These are phyloP conservation scores for Tigriopus californicus DNA, from an alignment of 2,888 invertebrate species.

Conservation along the genomic window DNA sequence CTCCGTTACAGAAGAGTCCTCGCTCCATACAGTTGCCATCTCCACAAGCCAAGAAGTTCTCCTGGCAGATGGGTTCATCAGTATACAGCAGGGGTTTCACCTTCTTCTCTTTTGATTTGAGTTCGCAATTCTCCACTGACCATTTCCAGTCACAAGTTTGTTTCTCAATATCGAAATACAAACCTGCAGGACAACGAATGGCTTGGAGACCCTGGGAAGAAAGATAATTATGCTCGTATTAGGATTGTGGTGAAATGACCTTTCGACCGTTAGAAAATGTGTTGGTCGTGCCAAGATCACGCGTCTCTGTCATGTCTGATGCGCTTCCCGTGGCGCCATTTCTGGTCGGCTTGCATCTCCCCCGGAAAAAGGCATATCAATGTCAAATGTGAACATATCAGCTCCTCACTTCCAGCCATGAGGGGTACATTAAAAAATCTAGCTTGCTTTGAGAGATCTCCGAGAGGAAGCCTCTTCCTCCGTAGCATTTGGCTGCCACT, in stretches of 20 bases:
- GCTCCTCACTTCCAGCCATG: too few relatives aligned
- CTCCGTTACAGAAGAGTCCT: slow-evolving; percentile 80
- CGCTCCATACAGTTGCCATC: slow-evolving; percentile 68
- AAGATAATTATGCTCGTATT: slow-evolving; percentile 1
- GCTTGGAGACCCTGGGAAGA: slow-evolving; percentile 60
- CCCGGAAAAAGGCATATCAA: too few relatives aligned
- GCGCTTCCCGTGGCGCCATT: too few relatives aligned
- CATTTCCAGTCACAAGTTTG: slow-evolving; percentile 90
- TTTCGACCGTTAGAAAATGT: too few relatives aligned
- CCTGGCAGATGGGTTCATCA: slow-evolving; percentile 71
- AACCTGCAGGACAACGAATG: slow-evolving; percentile 74
- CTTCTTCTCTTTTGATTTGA: slow-evolving; percentile 72
- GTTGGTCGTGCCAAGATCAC: too few relatives aligned
- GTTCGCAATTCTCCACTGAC: slow-evolving; percentile 75
- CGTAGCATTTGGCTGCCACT: too few relatives aligned
- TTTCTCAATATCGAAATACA: slow-evolving; percentile 81
- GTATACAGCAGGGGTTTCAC: slow-evolving; percentile 68
- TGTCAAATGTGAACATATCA: too few relatives aligned
- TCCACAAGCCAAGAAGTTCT: slow-evolving; percentile 68
- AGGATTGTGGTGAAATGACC: background rate
- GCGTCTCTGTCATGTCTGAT: too few relatives aligned
- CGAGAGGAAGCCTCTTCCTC: too few relatives aligned
- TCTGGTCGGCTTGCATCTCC: too few relatives aligned
- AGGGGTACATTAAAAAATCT: too few relatives aligned
- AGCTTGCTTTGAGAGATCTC: too few relatives aligned